phyloP scores from a whole-genome alignment of 2,113 vertebrate genomes.

The Pseudorectes ferrugineus region DNA sequence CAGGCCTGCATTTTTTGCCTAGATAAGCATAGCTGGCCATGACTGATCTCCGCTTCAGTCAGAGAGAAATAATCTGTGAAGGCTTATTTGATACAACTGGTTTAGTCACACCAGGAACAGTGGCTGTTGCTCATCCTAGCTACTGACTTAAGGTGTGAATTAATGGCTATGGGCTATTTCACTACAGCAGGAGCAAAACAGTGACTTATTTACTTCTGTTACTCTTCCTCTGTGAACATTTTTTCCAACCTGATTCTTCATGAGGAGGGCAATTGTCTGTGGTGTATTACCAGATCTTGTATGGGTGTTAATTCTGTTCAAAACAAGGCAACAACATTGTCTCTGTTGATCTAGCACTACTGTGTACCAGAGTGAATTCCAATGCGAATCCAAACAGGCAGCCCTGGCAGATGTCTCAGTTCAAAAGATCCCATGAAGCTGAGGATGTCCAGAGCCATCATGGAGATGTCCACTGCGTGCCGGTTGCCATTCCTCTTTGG shows the following conservation, averaged over 20 bases:
- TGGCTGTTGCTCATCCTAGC: background rate
- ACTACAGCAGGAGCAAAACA: background rate
- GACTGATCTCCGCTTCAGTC: background rate
- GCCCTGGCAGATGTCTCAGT: conserved; percentile 88
- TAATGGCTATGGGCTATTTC: background rate
- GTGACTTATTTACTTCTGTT: background rate
- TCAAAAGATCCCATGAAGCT: conserved; percentile 93
- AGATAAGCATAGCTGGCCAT: background rate
- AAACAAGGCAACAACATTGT: background rate
- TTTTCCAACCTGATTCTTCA: background rate
- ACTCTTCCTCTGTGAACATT: background rate
- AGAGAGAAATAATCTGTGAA: background rate
- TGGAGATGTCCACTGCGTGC: conserved; percentile 91
- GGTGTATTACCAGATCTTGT: background rate
- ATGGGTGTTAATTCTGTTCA: background rate
- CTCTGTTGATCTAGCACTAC: background rate
- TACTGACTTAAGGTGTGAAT: background rate
- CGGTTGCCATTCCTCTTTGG: conserved; percentile 91
- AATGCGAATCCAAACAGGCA: conserved; percentile 98
- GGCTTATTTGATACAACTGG: background rate
- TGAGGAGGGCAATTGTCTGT: background rate
- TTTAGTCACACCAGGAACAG: background rate
- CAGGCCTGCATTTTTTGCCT: background rate
- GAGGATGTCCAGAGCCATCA: conserved; percentile 96
- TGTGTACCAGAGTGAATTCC: conserved; percentile 92